These are phyloP conservation scores for Genyomyrus donnyi DNA, from an alignment of 2,113 vertebrate genomes.

Conservation along the genomic window DNA sequence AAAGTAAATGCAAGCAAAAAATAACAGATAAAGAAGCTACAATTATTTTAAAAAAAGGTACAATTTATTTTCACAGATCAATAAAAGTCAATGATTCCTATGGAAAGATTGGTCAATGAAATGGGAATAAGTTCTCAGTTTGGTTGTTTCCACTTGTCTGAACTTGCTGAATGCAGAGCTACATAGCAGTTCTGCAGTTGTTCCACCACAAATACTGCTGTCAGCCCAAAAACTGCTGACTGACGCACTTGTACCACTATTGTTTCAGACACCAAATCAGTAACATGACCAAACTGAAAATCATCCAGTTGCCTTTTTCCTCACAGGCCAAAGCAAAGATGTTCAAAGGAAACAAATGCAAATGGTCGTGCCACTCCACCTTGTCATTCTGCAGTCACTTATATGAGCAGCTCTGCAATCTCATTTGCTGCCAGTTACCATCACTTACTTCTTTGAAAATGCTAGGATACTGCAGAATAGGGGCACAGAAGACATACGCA, in stretches of 20 bases:
- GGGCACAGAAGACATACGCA: conserved; percentile 13
- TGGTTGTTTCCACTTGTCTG: conserved; percentile 26
- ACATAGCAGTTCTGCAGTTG: not conserved
- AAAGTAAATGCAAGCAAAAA: not conserved
- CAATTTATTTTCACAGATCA: conserved; percentile 49
- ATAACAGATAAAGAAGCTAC: not conserved
- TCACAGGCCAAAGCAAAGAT: conserved; percentile 13
- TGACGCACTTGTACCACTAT: conserved; percentile 20
- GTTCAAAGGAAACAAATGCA: conserved; percentile 10
- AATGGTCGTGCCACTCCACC: not conserved
- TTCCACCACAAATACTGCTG: conserved; percentile 20
- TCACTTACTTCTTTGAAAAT: conserved; percentile 20
- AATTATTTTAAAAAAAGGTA: conserved; percentile 42
- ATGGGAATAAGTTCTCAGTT: conserved; percentile 30
- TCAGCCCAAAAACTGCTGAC: conserved; percentile 5
- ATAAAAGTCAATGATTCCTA: conserved; percentile 43
- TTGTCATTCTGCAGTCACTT: not conserved
- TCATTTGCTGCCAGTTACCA: not conserved
- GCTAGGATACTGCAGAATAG: conserved; percentile 28
- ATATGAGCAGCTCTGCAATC: not conserved
- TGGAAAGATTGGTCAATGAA: conserved; percentile 36
- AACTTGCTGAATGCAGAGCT: conserved; percentile 14
- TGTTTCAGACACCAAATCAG: conserved; percentile 5
- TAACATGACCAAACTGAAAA: conserved; percentile 19
- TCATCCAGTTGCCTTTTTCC: conserved; percentile 8